Base-by-base conservation (phyloP, 2,113 vertebrate genomes). In the Lophotis ruficrista region DNA sequence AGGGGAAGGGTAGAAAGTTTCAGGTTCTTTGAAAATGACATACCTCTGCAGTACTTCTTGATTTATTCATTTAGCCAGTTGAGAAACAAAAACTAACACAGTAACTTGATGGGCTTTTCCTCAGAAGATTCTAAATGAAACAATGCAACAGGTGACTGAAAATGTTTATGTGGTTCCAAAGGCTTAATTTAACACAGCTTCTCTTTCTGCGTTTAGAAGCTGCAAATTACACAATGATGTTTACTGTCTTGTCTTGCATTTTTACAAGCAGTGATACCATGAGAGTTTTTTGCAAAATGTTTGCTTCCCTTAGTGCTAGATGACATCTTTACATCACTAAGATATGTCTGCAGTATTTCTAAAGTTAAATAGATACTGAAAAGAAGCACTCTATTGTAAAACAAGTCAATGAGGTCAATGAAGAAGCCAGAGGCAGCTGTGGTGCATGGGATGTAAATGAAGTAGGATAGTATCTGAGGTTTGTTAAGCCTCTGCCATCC, bases 371-470 rank as follows among this genome's bases (percentile, higher is more conserved):
- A 70, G 71, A 45, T 78, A n/a, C 56, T 38, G 83, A 30, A 80
- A 89, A 90, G 61, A 94, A 93, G 43, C 18, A 27, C 37, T 83
- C 28, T 48, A 20, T 78, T 81, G 90, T 95, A 70, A 69, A 95
- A 41, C 54, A 72, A 79, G 87, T 93, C 78, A 64, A 1, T 43
- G 78, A 75, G 90, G 70, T 87, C 92, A 93, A 0, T 61, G 60
- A 90, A 88, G 85, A 86, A 94, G 71, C 64, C 64, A 71, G 73
- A 90, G 54, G 60, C 9, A 1, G 66, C 64, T 93, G 91, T 77
- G 51, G 51, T 58, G 19, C 37, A 51, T 89, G 43, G 58, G 72
- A 70, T 95, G 71, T 89, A 88, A 94, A 87, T 87, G 91, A 83
- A 95, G 69, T 51, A 37, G 93, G 19, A 2, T 56, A 33, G 60